These are phyloP conservation scores for Poicephalus meyeri DNA, from an alignment of 2,113 vertebrate species.

Conservation along the genomic window DNA sequence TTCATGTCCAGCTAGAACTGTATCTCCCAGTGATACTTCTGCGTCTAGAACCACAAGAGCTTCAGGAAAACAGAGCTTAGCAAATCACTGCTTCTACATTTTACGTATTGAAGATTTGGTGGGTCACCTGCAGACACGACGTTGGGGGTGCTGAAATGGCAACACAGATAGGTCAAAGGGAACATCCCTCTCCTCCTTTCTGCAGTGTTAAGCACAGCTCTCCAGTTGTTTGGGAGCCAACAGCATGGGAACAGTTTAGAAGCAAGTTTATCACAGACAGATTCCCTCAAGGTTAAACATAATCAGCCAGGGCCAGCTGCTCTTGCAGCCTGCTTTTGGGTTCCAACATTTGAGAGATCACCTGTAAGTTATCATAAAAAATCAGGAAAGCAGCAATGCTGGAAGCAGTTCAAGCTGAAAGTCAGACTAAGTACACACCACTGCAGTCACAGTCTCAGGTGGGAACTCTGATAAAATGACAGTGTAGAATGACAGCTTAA, in stretches of 20 bases:
- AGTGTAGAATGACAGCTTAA: conserved; percentile 68
- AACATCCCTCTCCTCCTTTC: not conserved
- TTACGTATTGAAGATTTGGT: not conserved
- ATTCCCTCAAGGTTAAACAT: conserved; percentile 12
- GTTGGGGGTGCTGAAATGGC: not conserved
- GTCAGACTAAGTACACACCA: not conserved
- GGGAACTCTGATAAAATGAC: conserved; percentile 63
- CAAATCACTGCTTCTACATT: not conserved
- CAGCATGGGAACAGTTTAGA: not conserved
- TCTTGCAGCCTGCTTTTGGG: not conserved
- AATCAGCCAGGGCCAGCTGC: not conserved
- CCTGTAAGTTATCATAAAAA: not conserved
- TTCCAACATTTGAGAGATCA: not conserved
- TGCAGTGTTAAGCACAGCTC: not conserved
- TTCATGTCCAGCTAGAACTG: not conserved
- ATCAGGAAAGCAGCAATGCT: not conserved
- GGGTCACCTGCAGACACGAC: not conserved
- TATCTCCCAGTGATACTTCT: not conserved
- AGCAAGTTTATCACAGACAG: not conserved
- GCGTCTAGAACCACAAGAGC: not conserved
- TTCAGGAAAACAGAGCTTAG: not conserved
- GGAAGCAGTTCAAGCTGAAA: conserved; percentile 34
- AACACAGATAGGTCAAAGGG: not conserved
- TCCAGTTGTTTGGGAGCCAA: not conserved
- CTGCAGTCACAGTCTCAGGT: conserved; percentile 45